Evolutionary conservation across 2,113 vertebrate species (phyloP).

Genomic region (Tilapia sparmanii): DNA sequence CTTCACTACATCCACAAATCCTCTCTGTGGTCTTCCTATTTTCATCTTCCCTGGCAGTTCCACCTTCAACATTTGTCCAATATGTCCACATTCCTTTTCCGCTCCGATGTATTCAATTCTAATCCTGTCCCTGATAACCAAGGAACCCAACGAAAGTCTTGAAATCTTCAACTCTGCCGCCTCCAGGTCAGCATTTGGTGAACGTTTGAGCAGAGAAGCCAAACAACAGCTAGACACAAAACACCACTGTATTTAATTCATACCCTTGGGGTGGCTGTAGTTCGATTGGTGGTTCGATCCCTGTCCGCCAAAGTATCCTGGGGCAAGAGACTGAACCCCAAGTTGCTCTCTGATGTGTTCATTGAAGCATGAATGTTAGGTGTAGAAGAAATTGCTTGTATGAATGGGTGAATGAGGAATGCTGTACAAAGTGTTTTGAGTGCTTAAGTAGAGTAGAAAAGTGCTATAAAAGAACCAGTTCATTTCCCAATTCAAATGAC

Average conservation of each 20-base stretch:
- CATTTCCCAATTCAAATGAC: constrained; percentile 2
- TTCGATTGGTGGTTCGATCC: not conserved
- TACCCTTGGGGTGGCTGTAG: not conserved
- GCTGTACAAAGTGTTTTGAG: not conserved
- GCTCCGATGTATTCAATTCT: not conserved
- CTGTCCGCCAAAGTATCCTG: not conserved
- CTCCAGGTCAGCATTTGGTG: not conserved
- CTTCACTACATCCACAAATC: not conserved
- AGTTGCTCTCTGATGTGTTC: not conserved
- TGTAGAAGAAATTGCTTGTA: not conserved
- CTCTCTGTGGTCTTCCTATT: not conserved
- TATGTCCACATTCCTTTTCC: not conserved
- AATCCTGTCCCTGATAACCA: not conserved
- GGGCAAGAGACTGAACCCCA: not conserved
- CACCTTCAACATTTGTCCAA: not conserved
- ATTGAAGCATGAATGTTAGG: not conserved
- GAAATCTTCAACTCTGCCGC: not conserved
- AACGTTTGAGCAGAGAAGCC: not conserved
- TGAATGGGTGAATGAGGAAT: not conserved
- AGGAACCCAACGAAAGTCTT: not conserved
- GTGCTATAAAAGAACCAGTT: not conserved
- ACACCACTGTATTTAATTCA: constrained; percentile 13
- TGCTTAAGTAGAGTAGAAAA: not conserved
- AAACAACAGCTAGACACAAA: constrained; percentile 11
- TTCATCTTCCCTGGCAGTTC: not conserved